These are phyloP conservation scores for Magallana gigas DNA, from an alignment of 1,140 invertebrate genomes.

Conservation along the genomic window DNA sequence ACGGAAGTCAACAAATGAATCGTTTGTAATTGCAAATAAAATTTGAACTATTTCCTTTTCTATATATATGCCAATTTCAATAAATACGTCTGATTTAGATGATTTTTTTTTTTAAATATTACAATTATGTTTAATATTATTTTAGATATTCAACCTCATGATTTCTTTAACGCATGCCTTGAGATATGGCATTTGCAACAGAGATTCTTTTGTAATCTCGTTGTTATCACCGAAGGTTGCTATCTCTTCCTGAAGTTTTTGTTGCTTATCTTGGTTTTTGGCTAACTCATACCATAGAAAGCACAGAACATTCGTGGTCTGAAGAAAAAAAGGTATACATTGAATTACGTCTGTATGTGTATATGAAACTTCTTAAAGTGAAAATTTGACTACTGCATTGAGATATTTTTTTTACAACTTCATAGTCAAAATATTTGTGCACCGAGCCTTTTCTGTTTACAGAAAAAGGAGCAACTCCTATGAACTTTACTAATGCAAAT, in stretches of 20 bases:
- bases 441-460: not conserved
- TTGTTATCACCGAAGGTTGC: not conserved
- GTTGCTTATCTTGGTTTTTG: not conserved
- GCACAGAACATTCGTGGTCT: not conserved
- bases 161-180: not conserved
- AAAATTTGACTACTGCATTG: not conserved
- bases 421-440: not conserved
- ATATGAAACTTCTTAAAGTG: not conserved
- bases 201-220: not conserved
- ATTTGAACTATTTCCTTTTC: not conserved
- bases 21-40: not conserved
- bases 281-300: constrained; percentile 5
- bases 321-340: not conserved
- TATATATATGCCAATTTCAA: not conserved
- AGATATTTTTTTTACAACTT: not conserved
- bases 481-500: not conserved
- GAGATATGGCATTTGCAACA: not conserved
- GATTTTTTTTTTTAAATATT: not conserved
- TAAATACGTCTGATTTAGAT: not conserved
- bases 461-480: no score
- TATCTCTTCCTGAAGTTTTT: constrained; percentile 18
- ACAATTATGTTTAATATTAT: not conserved
- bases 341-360: not conserved
- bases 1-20: not conserved
- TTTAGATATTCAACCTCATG: not conserved